phyloP scores from a whole-genome alignment of 92 coral and sea anemone species.

The Siderastrea radians region DNA sequence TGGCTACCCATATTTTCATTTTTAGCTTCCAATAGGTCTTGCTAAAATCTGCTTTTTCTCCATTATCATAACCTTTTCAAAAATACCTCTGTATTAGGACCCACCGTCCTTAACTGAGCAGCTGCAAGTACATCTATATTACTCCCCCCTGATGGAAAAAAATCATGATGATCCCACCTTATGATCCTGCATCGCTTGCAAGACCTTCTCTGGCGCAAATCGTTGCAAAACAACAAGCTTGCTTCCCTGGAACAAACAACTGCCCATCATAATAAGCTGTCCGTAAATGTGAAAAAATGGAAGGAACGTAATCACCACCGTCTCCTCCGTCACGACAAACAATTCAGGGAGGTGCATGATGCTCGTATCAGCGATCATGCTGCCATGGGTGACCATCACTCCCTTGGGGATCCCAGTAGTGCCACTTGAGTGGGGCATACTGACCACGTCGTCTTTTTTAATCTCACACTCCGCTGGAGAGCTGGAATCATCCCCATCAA shows the following conservation, averaged over 20 bases:
- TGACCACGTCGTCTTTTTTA: constrained; percentile 76
- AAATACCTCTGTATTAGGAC: too few relatives aligned
- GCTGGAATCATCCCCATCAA: constrained; percentile 73
- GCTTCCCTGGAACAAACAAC: constrained; percentile 54
- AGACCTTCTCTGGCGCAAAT: constrained; percentile 71
- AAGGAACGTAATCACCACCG: constrained; percentile 55
- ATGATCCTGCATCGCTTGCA: constrained; percentile 65
- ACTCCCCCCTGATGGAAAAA: not conserved
- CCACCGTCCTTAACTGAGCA: too few relatives aligned
- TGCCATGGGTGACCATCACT: constrained; percentile 91
- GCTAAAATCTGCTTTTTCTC: too few relatives aligned
- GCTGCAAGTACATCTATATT: too few relatives aligned
- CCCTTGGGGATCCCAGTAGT: constrained; percentile 95
- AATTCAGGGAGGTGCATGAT: not conserved
- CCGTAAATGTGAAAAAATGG: constrained; percentile 85
- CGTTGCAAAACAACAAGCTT: constrained; percentile 70
- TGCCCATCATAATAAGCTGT: constrained; percentile 51
- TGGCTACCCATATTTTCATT: too few relatives aligned
- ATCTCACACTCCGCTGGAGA: constrained; percentile 68
- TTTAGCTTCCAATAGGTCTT: too few relatives aligned
- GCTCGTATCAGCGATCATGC: constrained; percentile 57
- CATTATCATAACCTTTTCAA: too few relatives aligned
- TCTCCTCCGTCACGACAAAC: not conserved
- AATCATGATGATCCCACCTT: constrained; percentile 51
- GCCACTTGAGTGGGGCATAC: constrained; percentile 89